Percentiles rank a stretch among this genome's conserved stretches.
Conservation (phyloP, 2,113 vertebrate species). For the Nyctereutes procyonoides region DNA sequence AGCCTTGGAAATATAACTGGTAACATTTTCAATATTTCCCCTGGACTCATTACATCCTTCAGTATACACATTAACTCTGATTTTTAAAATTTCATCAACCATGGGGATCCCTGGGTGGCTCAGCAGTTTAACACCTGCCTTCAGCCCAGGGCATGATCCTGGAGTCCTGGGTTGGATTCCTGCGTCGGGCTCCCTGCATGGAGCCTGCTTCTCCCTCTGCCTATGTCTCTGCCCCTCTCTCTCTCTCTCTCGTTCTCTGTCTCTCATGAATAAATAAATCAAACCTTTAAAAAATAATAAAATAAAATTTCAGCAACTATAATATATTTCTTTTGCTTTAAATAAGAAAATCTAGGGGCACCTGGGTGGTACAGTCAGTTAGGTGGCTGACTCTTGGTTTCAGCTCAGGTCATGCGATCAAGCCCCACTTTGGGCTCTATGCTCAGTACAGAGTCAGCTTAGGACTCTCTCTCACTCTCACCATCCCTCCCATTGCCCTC, state of each 20-base stretch:
- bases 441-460: background rate
- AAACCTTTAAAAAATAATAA: too few relatives aligned
- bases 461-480: background rate
- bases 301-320: background rate
- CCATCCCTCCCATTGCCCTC: background rate
- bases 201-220: too few relatives aligned
- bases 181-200: too few relatives aligned
- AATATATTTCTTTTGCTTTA: background rate
- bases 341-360: background rate
- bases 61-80: background rate
- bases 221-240: too few relatives aligned
- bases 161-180: too few relatives aligned
- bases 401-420: background rate
- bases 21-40: background rate
- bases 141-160: too few relatives aligned
- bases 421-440: background rate
- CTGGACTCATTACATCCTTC: background rate
- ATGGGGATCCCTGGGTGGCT: background rate
- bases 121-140: too few relatives aligned
- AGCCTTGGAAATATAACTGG: background rate
- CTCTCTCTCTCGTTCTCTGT: too few relatives aligned
- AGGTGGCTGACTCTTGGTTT: background rate
- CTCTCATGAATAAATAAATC: too few relatives aligned
- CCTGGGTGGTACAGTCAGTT: background rate
- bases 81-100: background rate